These are phyloP conservation scores for Lithobates pipiens DNA, from an alignment of 2,797 vertebrate species.

Conservation along the genomic window DNA sequence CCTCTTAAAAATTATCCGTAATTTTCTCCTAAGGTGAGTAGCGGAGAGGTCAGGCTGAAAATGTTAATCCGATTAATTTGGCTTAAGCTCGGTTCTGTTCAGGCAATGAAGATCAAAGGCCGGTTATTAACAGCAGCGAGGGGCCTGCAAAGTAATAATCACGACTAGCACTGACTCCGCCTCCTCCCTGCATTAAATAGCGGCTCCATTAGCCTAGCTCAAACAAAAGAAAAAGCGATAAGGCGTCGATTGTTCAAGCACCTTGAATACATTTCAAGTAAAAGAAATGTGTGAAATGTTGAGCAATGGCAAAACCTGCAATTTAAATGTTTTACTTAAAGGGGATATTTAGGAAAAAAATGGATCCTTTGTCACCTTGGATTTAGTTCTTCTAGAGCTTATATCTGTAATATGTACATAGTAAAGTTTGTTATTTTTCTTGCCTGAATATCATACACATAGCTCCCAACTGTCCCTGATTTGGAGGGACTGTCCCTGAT, in stretches of 20 bases:
- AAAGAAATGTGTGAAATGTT: neutral
- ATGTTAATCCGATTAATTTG: conserved; percentile 25
- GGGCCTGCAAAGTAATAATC: neutral
- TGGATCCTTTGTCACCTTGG: too few relatives aligned
- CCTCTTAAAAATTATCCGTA: conserved; percentile 16
- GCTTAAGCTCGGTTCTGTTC: conserved; percentile 1
- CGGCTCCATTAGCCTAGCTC: neutral
- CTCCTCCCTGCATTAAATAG: conserved; percentile 3
- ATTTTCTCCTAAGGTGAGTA: conserved; percentile 2
- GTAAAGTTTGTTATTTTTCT: too few relatives aligned
- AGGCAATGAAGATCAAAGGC: neutral
- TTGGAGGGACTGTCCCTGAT: too few relatives aligned
- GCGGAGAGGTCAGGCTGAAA: neutral
- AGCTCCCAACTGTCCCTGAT: too few relatives aligned
- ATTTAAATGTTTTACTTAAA: too few relatives aligned
- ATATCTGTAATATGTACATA: too few relatives aligned
- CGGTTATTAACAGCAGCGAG: neutral
- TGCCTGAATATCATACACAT: too few relatives aligned
- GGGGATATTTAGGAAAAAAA: too few relatives aligned
- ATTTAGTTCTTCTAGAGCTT: too few relatives aligned
- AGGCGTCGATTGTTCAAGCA: neutral
- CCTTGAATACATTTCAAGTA: neutral
- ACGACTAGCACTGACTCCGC: neutral
- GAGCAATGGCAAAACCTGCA: neutral
- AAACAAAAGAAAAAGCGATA: neutral